These are phyloP conservation scores for Cantharis rustica DNA, from an alignment of 2,888 invertebrate genomes.

Conservation along the genomic window DNA sequence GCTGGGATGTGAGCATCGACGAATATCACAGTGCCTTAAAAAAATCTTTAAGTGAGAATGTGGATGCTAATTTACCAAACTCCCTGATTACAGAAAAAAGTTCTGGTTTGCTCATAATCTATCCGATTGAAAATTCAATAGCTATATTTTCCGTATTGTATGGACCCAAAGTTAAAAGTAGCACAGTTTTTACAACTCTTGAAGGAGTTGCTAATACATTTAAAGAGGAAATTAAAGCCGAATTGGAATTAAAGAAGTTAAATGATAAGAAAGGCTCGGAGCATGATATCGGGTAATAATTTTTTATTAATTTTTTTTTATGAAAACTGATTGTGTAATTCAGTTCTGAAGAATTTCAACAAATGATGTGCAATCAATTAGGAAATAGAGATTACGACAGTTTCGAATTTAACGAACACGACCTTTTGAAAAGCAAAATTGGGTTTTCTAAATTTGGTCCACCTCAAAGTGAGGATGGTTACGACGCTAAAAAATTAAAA, in stretches of 20 bases:
- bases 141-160: conserved; percentile 25
- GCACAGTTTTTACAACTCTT: conserved; percentile 34
- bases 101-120: conserved; percentile 38
- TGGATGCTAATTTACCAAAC: conserved; percentile 32
- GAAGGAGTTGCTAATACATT: conserved; percentile 33
- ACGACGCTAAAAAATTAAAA: conserved; percentile 41
- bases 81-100: conserved; percentile 29
- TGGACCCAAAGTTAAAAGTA: conserved; percentile 33
- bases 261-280: conserved; percentile 20
- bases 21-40: conserved; percentile 40
- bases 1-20: conserved; percentile 44
- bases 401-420: conserved; percentile 59
- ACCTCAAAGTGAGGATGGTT: conserved; percentile 57
- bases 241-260: conserved; percentile 29
- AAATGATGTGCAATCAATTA: conserved; percentile 63
- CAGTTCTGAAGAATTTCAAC: conserved; percentile 55
- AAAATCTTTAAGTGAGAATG: conserved; percentile 26
- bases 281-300: conserved; percentile 36
- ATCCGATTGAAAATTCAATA: conserved; percentile 35
- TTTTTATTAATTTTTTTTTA: not conserved
- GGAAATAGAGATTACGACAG: conserved; percentile 62
- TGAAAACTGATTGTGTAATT: conserved; percentile 11
- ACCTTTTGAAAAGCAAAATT: conserved; percentile 60
- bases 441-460: conserved; percentile 63
- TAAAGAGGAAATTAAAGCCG: conserved; percentile 31